phyloP scores from a whole-genome alignment of 1,140 invertebrate species.

The Liolophura sinensis region DNA sequence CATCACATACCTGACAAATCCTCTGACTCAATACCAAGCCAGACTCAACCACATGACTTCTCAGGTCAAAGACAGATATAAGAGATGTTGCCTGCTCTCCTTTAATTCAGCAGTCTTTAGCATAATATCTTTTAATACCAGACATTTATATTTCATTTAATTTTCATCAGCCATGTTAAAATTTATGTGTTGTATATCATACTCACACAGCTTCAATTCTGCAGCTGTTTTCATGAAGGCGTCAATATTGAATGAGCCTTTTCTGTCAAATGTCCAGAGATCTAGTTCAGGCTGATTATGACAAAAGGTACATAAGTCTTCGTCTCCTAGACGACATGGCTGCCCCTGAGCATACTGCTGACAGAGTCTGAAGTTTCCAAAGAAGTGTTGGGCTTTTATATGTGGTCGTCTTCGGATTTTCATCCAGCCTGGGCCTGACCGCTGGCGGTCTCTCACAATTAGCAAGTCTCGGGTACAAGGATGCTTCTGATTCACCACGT shows the following conservation, averaged over 20 bases:
- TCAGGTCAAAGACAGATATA: neutral
- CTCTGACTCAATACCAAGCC: too few relatives aligned
- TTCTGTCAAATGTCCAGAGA: conserved; percentile 47
- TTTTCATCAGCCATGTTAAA: too few relatives aligned
- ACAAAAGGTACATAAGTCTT: conserved; percentile 44
- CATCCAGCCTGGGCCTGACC: conserved; percentile 32
- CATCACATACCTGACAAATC: too few relatives aligned
- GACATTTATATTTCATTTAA: too few relatives aligned
- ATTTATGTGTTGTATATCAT: neutral
- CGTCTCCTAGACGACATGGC: conserved; percentile 43
- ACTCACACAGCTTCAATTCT: conserved; percentile 32
- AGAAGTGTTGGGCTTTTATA: conserved; percentile 19
- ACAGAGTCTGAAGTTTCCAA: conserved; percentile 34
- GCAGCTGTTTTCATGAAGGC: conserved; percentile 29
- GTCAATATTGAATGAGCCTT: conserved; percentile 29
- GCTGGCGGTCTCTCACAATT: conserved; percentile 30
- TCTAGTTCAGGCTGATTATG: conserved; percentile 41
- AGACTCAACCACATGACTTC: too few relatives aligned
- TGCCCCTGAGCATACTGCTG: conserved; percentile 28
- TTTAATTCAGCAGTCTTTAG: neutral
- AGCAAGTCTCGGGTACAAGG: conserved; percentile 37
- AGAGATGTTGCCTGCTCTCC: neutral
- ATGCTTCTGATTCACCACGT: conserved; percentile 24
- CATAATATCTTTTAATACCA: too few relatives aligned
- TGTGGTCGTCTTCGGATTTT: conserved; percentile 31